phyloP scores from a whole-genome alignment of 1,140 invertebrate species.

The Meloidogyne chitwoodi region DNA sequence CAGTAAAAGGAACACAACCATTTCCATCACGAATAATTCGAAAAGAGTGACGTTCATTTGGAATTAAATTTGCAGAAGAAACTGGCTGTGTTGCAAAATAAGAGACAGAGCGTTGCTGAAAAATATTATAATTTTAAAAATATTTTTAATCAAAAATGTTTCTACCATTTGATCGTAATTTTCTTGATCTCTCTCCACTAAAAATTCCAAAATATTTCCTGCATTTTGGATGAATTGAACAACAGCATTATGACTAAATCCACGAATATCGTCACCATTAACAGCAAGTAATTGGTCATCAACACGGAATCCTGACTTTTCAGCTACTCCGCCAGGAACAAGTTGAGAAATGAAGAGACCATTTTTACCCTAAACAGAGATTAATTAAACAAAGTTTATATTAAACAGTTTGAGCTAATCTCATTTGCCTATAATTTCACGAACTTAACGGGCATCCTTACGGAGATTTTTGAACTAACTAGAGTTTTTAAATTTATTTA shows the following conservation, averaged over 20 bases:
- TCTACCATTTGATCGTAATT: neutral
- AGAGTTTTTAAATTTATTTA: no score
- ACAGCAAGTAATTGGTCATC: conserved; percentile 60
- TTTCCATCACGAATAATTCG: conserved; percentile 62
- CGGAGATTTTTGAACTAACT: no score
- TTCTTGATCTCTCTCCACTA: conserved; percentile 26
- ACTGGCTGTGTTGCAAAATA: neutral
- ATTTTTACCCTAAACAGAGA: conserved; percentile 33
- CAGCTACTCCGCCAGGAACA: conserved; percentile 81
- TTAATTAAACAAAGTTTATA: neutral
- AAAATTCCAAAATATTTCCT: conserved; percentile 24
- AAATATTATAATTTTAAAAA: neutral
- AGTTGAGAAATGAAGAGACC: conserved; percentile 71
- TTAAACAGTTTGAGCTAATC: no score
- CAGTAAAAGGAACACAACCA: conserved; percentile 62
- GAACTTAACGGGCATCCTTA: no score
- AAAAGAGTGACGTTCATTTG: conserved; percentile 22
- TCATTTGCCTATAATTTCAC: no score
- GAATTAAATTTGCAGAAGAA: neutral
- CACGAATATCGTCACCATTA: conserved; percentile 33
- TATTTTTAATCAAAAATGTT: no score
- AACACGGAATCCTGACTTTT: conserved; percentile 72
- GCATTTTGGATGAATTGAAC: conserved; percentile 39
- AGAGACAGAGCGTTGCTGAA: neutral
- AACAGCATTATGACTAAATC: conserved; percentile 31